These are phyloP conservation scores for Parnassius mnemosyne DNA, from an alignment of 2,888 invertebrate genomes.

Conservation along the genomic window DNA sequence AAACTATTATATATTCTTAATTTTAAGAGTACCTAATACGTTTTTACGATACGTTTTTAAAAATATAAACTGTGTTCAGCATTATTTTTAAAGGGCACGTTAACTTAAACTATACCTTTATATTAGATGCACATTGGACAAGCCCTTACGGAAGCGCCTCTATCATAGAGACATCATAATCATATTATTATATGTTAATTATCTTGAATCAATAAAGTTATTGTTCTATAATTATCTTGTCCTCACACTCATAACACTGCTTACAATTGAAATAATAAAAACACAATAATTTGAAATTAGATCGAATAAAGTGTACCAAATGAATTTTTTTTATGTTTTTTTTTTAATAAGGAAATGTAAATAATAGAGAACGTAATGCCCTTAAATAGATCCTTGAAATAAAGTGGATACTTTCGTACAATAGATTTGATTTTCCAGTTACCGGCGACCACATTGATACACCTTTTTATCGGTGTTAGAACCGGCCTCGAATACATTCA, in stretches of 20 bases:
- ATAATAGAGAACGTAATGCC: constrained; percentile 22
- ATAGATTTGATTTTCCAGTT: constrained; percentile 37
- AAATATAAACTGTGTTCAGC: too few relatives aligned
- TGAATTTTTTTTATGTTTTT: background rate
- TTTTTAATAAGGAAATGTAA: constrained; percentile 22
- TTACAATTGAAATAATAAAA: constrained; percentile 10
- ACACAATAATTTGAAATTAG: constrained; percentile 13
- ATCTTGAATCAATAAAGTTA: constrained; percentile 26
- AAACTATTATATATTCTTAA: too few relatives aligned
- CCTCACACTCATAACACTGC: constrained; percentile 7
- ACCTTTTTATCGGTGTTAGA: constrained; percentile 67
- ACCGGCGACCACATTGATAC: constrained; percentile 52
- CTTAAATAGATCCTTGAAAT: constrained; percentile 23
- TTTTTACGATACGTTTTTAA: too few relatives aligned
- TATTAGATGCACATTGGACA: background rate
- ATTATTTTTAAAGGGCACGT: too few relatives aligned
- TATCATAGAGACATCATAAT: constrained; percentile 13
- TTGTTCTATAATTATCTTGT: constrained; percentile 11
- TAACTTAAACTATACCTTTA: background rate
- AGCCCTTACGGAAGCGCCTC: background rate
- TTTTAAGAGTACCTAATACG: too few relatives aligned
- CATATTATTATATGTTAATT: constrained; percentile 24
- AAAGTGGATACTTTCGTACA: constrained; percentile 25
- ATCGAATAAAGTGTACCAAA: background rate
- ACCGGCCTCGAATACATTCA: constrained; percentile 61